These are phyloP conservation scores for Gouania willdenowi DNA, from an alignment of 2,797 vertebrate genomes.

Conservation along the genomic window DNA sequence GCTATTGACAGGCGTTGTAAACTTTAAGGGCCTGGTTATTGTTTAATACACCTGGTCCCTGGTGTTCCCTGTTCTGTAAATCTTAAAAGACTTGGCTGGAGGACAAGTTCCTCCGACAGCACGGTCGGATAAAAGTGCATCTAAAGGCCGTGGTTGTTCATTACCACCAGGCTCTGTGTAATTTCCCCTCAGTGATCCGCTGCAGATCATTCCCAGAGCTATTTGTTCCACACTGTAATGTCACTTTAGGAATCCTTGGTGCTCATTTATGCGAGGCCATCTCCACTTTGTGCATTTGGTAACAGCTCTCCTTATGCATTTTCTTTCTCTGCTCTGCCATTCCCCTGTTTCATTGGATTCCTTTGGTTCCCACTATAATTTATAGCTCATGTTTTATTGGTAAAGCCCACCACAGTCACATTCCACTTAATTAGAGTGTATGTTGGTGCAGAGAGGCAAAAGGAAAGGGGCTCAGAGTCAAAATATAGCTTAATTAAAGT, in stretches of 20 bases:
- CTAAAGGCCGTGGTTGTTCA: too few relatives aligned
- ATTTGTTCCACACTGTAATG: slow-evolving; percentile 9
- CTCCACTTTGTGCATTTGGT: slow-evolving; percentile 39
- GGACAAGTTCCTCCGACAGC: too few relatives aligned
- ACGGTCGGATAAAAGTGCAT: too few relatives aligned
- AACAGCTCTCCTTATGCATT: slow-evolving; percentile 27
- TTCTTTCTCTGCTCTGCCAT: slow-evolving; percentile 5
- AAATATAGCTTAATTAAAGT: slow-evolving; percentile 6
- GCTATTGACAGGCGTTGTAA: too few relatives aligned
- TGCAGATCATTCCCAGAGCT: slow-evolving; percentile 8
- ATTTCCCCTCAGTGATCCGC: slow-evolving; percentile 8
- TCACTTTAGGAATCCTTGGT: slow-evolving; percentile 10
- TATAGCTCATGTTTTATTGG: slow-evolving; percentile 44
- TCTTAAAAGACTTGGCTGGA: too few relatives aligned
- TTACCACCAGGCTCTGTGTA: too few relatives aligned
- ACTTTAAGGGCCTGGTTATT: too few relatives aligned
- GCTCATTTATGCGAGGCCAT: slow-evolving; percentile 23
- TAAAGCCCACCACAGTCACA: slow-evolving; percentile 25
- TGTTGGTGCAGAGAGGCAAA: slow-evolving; percentile 33
- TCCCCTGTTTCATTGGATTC: slow-evolving; percentile 31
- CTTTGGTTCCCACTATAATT: slow-evolving; percentile 43
- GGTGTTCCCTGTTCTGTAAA: too few relatives aligned
- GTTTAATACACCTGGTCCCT: too few relatives aligned
- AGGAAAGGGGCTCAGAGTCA: slow-evolving; percentile 32
- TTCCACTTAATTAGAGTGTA: slow-evolving; percentile 46